phyloP scores from a whole-genome alignment of 92 coral and sea anemone genomes.

The Phymanthus crucifer region DNA sequence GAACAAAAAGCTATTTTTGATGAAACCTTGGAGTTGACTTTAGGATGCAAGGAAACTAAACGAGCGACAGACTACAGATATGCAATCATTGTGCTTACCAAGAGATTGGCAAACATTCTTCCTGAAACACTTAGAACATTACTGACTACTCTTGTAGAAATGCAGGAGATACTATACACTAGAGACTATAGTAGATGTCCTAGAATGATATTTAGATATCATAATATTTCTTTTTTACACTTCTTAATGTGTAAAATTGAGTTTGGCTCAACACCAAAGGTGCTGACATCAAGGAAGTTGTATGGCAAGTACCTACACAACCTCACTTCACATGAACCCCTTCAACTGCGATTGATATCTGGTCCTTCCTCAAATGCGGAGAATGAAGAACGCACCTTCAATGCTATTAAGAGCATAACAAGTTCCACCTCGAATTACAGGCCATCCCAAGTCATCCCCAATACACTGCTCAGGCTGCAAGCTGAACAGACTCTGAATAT shows the following conservation, averaged over 20 bases:
- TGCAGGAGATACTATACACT: slow-evolving; percentile 36
- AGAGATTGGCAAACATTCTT: too few species aligned
- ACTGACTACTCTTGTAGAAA: slow-evolving; percentile 25
- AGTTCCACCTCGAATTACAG: too few species aligned
- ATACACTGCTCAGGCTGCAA: too few species aligned
- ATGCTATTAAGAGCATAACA: slow-evolving; percentile 31
- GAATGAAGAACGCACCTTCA: slow-evolving; percentile 34
- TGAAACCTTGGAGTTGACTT: slow-evolving; percentile 13
- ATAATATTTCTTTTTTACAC: slow-evolving; percentile 15
- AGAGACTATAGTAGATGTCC: slow-evolving; percentile 25
- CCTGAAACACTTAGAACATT: slow-evolving; percentile 25
- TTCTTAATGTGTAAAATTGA: not conserved
- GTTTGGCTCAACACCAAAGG: not conserved
- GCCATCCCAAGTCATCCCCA: too few species aligned
- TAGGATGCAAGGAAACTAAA: slow-evolving; percentile 37
- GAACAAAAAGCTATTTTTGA: slow-evolving; percentile 17
- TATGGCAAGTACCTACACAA: slow-evolving; percentile 32
- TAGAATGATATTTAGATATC: slow-evolving; percentile 22
- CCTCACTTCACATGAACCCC: slow-evolving; percentile 14
- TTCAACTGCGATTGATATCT: slow-evolving; percentile 25
- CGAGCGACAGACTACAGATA: slow-evolving; percentile 16
- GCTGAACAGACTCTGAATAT: not conserved
- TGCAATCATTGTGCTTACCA: slow-evolving; percentile 12
- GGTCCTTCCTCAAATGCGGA: slow-evolving; percentile 34
- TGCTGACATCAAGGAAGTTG: slow-evolving; percentile 11